phyloP scores from a whole-genome alignment of 2,888 invertebrate species.

The Torymus tubicola region DNA sequence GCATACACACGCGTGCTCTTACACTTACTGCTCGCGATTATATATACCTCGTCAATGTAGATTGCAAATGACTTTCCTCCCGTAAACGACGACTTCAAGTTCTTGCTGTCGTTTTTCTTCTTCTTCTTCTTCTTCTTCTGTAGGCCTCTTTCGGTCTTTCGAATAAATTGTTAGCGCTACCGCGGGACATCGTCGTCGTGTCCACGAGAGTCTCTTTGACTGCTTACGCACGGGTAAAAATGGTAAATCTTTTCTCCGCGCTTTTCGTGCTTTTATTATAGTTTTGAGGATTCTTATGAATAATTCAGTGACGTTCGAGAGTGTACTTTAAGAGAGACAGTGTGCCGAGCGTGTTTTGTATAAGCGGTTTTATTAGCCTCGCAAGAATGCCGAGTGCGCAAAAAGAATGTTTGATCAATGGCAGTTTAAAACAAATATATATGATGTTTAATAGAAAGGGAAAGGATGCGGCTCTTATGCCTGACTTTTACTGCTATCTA shows the following conservation, averaged over 20 bases:
- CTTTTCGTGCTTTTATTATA: constrained; percentile 41
- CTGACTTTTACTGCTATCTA: no score
- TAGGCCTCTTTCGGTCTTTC: neutral
- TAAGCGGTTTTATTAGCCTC: constrained; percentile 36
- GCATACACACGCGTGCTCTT: constrained; percentile 22
- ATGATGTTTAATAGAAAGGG: no score
- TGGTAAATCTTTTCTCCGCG: constrained; percentile 30
- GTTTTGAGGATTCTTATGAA: constrained; percentile 37
- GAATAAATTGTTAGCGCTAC: constrained; percentile 42
- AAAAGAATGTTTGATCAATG: constrained; percentile 23
- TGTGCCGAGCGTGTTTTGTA: neutral
- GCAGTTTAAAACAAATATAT: neutral
- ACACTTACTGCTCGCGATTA: constrained; percentile 5
- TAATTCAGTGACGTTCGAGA: constrained; percentile 29
- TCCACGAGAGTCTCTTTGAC: neutral
- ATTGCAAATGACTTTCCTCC: constrained; percentile 52
- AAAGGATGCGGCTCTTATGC: no score
- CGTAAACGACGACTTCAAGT: neutral
- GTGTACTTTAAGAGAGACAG: constrained; percentile 8
- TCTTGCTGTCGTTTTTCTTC: constrained; percentile 23
- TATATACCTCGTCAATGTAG: constrained; percentile 42
- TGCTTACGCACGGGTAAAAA: constrained; percentile 20
- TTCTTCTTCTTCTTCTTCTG: neutral
- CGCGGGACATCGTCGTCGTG: neutral
- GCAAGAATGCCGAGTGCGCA: neutral